Percentiles rank a stretch among this genome's conserved stretches.
Conservation (phyloP, 1,140 invertebrate species). For the Drosophila novamexicana region DNA sequence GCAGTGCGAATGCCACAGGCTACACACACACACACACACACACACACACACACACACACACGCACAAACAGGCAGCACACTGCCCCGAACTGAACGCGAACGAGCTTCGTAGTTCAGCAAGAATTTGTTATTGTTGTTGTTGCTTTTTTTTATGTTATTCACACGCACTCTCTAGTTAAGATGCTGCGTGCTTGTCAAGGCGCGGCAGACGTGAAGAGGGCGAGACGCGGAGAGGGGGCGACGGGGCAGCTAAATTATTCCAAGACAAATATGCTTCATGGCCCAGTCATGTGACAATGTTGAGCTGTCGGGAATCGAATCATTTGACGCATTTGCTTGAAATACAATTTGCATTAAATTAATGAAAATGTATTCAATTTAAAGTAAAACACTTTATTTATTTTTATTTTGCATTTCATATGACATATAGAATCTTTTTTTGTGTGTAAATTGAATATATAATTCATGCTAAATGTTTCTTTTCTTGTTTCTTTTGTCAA, state of each 20-base stretch:
- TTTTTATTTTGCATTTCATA: too few species aligned
- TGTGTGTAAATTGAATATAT: background rate
- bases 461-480: background rate
- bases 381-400: background rate
- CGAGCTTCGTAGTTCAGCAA: background rate
- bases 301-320: background rate
- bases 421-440: background rate
- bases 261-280: too few species aligned
- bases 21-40: background rate
- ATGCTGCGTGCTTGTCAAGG: background rate
- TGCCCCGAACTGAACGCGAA: too few species aligned
- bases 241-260: background rate
- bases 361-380: slow-evolving; percentile 1
- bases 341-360: background rate
- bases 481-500: background rate
- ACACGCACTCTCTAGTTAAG: background rate
- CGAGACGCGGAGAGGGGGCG: background rate
- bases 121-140: background rate
- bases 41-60: background rate
- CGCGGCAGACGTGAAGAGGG: too few species aligned
- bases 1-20: slow-evolving; percentile 13
- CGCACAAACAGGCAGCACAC: too few species aligned
- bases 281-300: too few species aligned
- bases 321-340: background rate
- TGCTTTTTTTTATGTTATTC: background rate